phyloP scores from a whole-genome alignment of 2,113 vertebrate genomes.

The Rhinolophus sinicus region DNA sequence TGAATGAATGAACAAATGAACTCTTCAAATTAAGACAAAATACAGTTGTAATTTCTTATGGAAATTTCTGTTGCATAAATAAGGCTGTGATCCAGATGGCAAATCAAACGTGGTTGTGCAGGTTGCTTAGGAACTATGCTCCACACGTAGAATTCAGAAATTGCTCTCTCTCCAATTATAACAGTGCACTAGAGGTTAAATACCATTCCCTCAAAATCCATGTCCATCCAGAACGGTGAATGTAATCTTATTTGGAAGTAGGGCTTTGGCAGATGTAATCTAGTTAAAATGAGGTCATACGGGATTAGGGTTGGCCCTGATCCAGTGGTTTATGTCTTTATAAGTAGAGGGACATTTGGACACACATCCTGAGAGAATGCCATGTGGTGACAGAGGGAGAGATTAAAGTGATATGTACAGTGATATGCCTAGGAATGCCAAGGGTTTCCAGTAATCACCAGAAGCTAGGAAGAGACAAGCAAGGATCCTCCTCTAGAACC shows the following conservation, averaged over 20 bases:
- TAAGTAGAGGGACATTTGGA: neutral
- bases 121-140: neutral
- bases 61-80: conserved; percentile 18
- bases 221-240: neutral
- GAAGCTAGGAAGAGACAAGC: neutral
- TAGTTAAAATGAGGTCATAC: neutral
- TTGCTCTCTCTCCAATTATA: neutral
- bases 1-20: neutral
- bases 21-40: neutral
- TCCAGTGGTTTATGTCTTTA: neutral
- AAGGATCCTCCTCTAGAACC: neutral
- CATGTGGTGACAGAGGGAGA: neutral
- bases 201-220: neutral
- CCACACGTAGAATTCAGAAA: conserved; percentile 13
- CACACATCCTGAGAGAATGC: neutral
- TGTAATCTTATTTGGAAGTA: neutral
- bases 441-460: neutral
- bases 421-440: neutral
- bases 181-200: neutral
- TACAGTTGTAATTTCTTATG: neutral
- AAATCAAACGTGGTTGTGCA: neutral
- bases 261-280: neutral
- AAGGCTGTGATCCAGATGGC: neutral
- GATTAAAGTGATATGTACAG: neutral
- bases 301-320: neutral